phyloP scores from a whole-genome alignment of 2,888 invertebrate genomes.

The Disparrhopalites patrizii region DNA sequence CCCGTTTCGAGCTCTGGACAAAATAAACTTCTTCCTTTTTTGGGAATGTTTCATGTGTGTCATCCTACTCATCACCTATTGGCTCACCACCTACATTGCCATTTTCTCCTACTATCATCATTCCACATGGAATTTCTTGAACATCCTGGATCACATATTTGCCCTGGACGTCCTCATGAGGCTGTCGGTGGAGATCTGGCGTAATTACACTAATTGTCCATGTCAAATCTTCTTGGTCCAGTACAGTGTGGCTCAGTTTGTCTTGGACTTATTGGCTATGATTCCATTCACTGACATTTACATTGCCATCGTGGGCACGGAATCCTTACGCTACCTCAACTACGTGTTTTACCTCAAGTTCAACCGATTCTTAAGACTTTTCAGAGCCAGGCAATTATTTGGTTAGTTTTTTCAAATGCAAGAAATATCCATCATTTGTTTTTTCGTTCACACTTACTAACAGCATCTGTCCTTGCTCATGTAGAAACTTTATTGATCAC shows the following conservation, averaged over 20 bases:
- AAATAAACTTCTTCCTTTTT: too few relatives aligned
- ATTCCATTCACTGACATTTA: slow-evolving; percentile 23
- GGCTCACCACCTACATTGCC: slow-evolving; percentile 24
- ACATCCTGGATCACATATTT: slow-evolving; percentile 22
- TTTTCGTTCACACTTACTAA: neutral
- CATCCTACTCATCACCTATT: neutral
- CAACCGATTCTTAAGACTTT: slow-evolving; percentile 17
- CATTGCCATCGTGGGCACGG: neutral
- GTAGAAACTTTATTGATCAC: neutral
- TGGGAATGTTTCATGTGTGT: slow-evolving; percentile 5
- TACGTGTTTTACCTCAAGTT: slow-evolving; percentile 17
- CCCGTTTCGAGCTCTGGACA: too few relatives aligned
- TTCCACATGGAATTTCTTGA: neutral
- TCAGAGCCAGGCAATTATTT: slow-evolving; percentile 12
- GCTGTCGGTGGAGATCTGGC: slow-evolving; percentile 33
- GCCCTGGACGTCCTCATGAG: slow-evolving; percentile 30
- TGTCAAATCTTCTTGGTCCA: slow-evolving; percentile 27
- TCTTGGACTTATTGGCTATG: slow-evolving; percentile 30
- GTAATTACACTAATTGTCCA: slow-evolving; percentile 12
- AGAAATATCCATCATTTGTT: neutral
- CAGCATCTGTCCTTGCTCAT: neutral
- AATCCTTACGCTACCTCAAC: slow-evolving; percentile 1
- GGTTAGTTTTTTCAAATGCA: slow-evolving; percentile 4
- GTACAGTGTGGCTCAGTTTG: slow-evolving; percentile 25
- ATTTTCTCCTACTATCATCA: slow-evolving; percentile 29